These are phyloP conservation scores for Glossophaga mutica DNA, from an alignment of 2,797 vertebrate genomes.

Conservation along the genomic window DNA sequence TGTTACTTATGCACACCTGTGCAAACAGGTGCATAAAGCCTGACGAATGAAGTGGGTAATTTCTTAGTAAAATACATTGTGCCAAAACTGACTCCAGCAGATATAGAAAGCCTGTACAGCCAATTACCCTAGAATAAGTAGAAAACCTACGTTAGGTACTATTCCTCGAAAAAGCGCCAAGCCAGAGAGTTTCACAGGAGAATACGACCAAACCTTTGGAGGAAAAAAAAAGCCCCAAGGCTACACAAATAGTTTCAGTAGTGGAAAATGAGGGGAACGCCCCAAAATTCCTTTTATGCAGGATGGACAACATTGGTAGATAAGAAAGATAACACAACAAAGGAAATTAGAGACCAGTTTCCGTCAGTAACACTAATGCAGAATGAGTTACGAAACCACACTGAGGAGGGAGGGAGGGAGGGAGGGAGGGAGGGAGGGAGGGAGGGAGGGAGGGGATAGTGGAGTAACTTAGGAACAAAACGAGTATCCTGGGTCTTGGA, in stretches of 20 bases:
- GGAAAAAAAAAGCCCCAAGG: background rate
- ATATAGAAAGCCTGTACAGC: background rate
- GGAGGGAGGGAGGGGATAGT: too few species aligned
- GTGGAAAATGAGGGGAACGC: background rate
- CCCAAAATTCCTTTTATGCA: background rate
- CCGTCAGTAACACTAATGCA: background rate
- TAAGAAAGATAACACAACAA: background rate
- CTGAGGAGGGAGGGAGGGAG: too few species aligned
- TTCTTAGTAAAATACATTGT: background rate
- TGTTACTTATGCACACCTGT: fast-evolving
- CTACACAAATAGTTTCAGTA: background rate
- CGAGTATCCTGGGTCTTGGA: fast-evolving
- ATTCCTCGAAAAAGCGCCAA: background rate
- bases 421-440: too few species aligned
- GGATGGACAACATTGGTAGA: background rate
- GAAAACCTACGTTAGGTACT: background rate
- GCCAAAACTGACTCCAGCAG: background rate
- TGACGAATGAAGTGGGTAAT: background rate
- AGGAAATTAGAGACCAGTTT: background rate
- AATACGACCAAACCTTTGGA: background rate
- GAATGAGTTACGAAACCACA: background rate
- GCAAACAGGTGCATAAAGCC: background rate
- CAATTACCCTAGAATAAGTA: background rate
- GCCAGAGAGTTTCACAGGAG: background rate
- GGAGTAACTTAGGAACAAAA: background rate